Base-by-base conservation (phyloP, 2,113 vertebrate species). In the Corythornis cristatus region DNA sequence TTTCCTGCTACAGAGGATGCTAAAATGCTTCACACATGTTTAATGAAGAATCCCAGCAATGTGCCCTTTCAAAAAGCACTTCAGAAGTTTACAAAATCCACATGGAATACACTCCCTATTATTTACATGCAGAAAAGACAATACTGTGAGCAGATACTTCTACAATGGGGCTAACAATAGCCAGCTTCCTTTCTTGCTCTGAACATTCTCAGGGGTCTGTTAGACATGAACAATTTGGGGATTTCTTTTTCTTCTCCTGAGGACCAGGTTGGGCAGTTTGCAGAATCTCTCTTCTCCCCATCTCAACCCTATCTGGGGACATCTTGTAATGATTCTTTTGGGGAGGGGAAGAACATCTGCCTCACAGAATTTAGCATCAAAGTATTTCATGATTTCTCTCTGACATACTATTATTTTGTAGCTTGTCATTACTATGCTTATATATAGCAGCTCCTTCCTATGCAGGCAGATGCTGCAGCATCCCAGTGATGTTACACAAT, bases 71-170 rank as follows among this genome's bases (percentile, higher is more conserved):
- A 87, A 92, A 89, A 90, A 73, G 83, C 42, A 91, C 86, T 93
- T 95, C 4, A 95, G 86, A 95, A 94, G 74, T 94, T 90, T 92
- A 90, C 86, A 81, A 90, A 96, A 94, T 82, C 77, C 95, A 92
- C 92, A 94, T 86, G 91, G 66, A 82, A 93, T 86, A 93, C 26
- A 37, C 28, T 82, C 50, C 77, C 66, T 82, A 65, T 79, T 93
- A 93, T 92, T 96, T 94, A 96, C 77, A 75, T 92, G 72, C 62
- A 93, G 54, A 79, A 84, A 89, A 94, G 50, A 96, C 83, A 95
- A 94, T 95, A 86, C 70, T 76, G 82, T 13, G 28, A 94, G 58
- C 54, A 90, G 95, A 68, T 58, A 70, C 70, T 85, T 76, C 58
- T 76, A 90, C 74, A 96, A 84, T 73, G 81, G 84, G 42, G 50